Percentiles rank a stretch among this genome's conserved stretches.
Conservation (phyloP, 1,140 invertebrate species). For the Diploscapter pachys region DNA sequence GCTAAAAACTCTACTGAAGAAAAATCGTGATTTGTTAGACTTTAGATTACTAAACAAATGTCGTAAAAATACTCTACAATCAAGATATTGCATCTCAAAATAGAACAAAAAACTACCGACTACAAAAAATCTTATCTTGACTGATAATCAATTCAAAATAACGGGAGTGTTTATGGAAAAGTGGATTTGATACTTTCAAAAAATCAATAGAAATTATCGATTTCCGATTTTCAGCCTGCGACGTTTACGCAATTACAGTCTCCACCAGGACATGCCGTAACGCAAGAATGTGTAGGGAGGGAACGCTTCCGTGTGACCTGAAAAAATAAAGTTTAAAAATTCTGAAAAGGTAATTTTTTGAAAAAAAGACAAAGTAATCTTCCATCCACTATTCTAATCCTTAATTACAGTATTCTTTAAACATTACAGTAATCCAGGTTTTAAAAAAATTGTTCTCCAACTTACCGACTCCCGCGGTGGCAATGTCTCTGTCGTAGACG, state of each 20-base stretch:
- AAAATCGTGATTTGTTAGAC: neutral
- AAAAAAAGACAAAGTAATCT: neutral
- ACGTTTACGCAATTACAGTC: conserved; percentile 18
- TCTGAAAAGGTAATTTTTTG: neutral
- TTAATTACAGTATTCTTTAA: no score
- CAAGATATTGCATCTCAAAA: neutral
- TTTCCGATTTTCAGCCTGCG: no score
- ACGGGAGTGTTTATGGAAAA: neutral
- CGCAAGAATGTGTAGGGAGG: conserved; percentile 34
- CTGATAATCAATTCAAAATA: neutral
- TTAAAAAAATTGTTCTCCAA: neutral
- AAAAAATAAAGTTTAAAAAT: conserved; percentile 6
- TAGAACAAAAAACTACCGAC: neutral
- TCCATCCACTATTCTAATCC: no score
- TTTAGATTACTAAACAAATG: neutral
- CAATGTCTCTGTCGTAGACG: conserved; percentile 40
- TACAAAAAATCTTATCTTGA: neutral
- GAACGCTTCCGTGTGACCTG: conserved; percentile 40
- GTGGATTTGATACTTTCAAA: no score
- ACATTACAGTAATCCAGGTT: no score
- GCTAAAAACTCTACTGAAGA: neutral
- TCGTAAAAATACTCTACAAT: neutral
- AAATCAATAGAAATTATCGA: no score
- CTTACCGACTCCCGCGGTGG: conserved; percentile 37
- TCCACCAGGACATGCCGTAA: conserved; percentile 43